Conservation (phyloP, 2,113 vertebrate species). For the Zosterops hypoxanthus region DNA sequence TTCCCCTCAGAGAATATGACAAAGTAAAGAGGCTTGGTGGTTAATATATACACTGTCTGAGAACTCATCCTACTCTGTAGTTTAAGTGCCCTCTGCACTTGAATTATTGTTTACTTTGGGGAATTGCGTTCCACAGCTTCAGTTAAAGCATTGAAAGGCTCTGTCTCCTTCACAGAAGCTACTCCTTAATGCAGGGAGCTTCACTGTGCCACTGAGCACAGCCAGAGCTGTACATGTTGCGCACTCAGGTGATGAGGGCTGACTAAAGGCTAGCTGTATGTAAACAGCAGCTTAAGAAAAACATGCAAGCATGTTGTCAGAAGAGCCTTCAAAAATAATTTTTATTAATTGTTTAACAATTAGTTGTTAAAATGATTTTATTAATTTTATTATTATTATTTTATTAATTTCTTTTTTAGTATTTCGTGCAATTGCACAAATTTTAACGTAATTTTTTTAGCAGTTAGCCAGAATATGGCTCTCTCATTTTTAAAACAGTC, state of each 20-base stretch:
- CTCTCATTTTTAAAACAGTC: neutral
- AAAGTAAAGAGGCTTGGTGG: neutral
- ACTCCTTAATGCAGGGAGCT: neutral
- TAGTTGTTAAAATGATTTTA: no score
- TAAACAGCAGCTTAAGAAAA: neutral
- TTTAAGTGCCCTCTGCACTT: neutral
- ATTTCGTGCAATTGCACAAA: no score
- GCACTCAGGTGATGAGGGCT: neutral
- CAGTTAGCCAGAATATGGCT: neutral
- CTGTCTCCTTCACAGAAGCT: neutral
- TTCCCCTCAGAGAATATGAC: neutral
- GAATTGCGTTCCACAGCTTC: neutral
- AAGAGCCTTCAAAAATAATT: neutral
- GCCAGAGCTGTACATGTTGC: neutral
- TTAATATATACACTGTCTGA: neutral
- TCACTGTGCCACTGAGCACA: neutral
- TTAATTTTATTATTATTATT: no score
- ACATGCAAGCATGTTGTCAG: neutral
- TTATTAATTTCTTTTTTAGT: no score
- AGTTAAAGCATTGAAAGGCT: neutral
- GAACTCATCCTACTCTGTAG: neutral
- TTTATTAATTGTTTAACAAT: no score
- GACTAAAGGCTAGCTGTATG: neutral
- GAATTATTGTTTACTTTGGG: neutral
- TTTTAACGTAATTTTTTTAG: neutral